Evolutionary conservation across 37 sponge, comb jelly and placozoan species (phyloP), one percentile per base, ranked within the genome.

Genomic region (Cliona cf. orientalis): DNA sequence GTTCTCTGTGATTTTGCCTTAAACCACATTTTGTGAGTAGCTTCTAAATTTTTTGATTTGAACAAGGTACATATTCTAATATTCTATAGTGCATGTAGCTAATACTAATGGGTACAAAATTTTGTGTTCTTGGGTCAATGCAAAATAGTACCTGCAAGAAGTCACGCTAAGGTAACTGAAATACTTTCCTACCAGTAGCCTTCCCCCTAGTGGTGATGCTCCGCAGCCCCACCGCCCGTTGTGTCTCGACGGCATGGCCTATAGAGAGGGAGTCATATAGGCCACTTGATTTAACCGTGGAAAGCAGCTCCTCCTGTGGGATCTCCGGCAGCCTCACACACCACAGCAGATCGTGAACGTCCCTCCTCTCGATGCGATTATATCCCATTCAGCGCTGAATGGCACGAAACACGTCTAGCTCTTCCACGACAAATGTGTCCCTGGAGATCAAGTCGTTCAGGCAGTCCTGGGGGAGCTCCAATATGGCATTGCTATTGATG

Each of bases 241-340:
- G 66, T 6, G 6, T 31, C 32, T 4, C 6, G 35, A 29, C 66
- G 28, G 66, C 33, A 3, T 29, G 2, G 33, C 3, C 28, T 21
- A 65, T 29, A 65, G 66, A 65, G 6, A 19, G 19, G 2, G 6
- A 23, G n/a, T 3, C 28, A 38, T 29, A 78, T n/a, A 78, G 46
- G 21, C 66, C 65, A 46, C 66, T 78, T 5, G 78, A 35, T 4
- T 32, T 3, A 5, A 78, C 78, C 32, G 34, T n/a, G 19, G 33
- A 0, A 46, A 5, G 7, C 22, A 78, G 45, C 26, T 78, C 66
- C 28, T 63, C 46, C 5, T 17, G 33, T 14, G 78, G 35, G 31
- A 78, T 78, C 66, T 78, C 78, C 23, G 66, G 11, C 34, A 78
- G 61, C 12, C 78, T 44, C 22, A 78, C 66, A 44, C 78, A 78